Evolutionary conservation across 2,888 invertebrate genomes (phyloP).

Genomic region (Mermis nigrescens): DNA sequence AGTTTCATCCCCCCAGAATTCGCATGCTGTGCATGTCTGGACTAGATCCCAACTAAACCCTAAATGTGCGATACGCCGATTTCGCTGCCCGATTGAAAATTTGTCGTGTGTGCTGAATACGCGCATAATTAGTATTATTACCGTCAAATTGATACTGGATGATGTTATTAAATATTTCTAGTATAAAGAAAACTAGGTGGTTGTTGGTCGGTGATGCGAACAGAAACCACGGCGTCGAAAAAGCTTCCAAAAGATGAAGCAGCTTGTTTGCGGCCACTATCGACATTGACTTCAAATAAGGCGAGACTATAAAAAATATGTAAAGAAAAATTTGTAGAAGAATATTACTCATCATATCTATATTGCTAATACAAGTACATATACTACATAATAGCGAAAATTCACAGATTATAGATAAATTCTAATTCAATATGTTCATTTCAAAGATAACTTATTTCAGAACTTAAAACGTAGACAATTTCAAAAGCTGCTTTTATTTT

Average conservation of each 20-base stretch:
- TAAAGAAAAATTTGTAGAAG: neutral
- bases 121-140: no score
- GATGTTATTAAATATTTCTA: constrained; percentile 98
- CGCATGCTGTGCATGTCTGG: neutral
- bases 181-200: constrained; percentile 86
- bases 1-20: no score
- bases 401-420: no score
- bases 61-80: no score
- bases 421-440: neutral
- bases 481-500: no score
- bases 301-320: constrained; percentile 55
- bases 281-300: constrained; percentile 90
- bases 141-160: constrained; percentile 98
- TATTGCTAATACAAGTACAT: neutral
- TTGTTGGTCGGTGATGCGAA: constrained; percentile 89
- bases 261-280: constrained; percentile 97
- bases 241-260: constrained; percentile 84
- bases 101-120: no score
- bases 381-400: no score
- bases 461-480: no score
- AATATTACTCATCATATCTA: neutral
- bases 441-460: no score
- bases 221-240: constrained; percentile 97
- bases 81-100: no score
- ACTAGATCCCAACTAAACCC: constrained; percentile 4